These are phyloP conservation scores for Irena cyanogastra DNA, from an alignment of 2,113 vertebrate genomes.

Conservation along the genomic window DNA sequence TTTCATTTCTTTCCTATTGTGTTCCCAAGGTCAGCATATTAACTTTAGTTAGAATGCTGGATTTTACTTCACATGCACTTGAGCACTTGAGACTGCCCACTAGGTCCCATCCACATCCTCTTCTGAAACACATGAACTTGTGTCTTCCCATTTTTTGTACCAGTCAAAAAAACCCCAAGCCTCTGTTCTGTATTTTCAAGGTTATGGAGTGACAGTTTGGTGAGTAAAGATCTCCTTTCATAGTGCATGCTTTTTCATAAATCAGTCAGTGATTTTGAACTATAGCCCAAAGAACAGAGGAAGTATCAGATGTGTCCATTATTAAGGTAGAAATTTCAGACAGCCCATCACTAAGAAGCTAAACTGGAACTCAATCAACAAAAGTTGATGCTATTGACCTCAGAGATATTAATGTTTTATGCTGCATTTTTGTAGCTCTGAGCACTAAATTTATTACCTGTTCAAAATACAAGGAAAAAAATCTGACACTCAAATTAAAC, in stretches of 20 bases:
- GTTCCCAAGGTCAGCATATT: neutral
- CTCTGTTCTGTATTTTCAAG: neutral
- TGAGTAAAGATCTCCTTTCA: neutral
- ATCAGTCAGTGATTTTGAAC: neutral
- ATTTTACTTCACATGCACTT: neutral
- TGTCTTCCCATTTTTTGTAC: neutral
- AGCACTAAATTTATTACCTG: neutral
- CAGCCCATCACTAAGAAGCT: neutral
- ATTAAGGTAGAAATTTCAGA: constrained; percentile 9
- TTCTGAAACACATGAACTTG: neutral
- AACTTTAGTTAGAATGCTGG: neutral
- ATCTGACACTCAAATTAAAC: neutral
- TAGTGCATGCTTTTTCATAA: neutral
- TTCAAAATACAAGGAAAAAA: neutral
- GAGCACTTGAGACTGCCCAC: neutral
- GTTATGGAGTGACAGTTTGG: neutral
- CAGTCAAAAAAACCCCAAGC: neutral
- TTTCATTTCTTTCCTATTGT: neutral
- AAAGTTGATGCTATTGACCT: neutral
- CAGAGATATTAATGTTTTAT: neutral
- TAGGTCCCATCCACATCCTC: neutral
- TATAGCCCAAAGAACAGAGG: neutral
- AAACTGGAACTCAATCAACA: neutral
- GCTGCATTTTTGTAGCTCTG: neutral
- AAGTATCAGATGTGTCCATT: constrained; percentile 27